These are phyloP conservation scores for Coreoperca whiteheadi DNA, from an alignment of 2,113 vertebrate genomes.

Conservation along the genomic window DNA sequence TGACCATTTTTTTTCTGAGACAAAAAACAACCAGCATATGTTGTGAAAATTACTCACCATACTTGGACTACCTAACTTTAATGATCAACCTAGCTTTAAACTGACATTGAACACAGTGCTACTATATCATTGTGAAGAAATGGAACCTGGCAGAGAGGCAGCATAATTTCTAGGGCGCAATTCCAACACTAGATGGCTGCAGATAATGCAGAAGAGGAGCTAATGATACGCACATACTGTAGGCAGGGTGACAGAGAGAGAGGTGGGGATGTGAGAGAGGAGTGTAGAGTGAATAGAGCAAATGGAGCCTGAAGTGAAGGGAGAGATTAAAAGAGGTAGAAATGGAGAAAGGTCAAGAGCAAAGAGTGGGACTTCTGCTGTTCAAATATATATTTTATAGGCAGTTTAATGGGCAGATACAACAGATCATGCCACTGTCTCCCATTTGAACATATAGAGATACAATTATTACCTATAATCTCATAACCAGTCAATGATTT, in stretches of 20 bases:
- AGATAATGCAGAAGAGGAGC: conserved; percentile 85
- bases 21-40: background rate
- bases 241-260: conserved; percentile 48
- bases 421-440: background rate
- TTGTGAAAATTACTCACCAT: background rate
- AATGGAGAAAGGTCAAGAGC: background rate
- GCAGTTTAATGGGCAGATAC: background rate
- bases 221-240: conserved; percentile 78
- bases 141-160: conserved; percentile 52
- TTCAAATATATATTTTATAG: conserved; percentile 8
- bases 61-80: background rate
- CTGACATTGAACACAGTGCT: background rate
- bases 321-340: conserved; percentile 30
- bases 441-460: background rate
- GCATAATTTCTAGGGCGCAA: conserved; percentile 80
- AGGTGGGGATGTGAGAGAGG: conserved; percentile 17
- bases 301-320: conserved; percentile 10
- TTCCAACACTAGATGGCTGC: conserved; percentile 89
- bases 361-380: background rate
- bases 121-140: conserved; percentile 41
- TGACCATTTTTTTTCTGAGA: background rate
- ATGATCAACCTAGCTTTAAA: conserved; percentile 13
- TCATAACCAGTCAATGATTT: background rate
- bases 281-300: conserved; percentile 21
- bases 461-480: background rate